phyloP scores from a whole-genome alignment of 2,888 invertebrate species.

The Hirudinaria manillensis region DNA sequence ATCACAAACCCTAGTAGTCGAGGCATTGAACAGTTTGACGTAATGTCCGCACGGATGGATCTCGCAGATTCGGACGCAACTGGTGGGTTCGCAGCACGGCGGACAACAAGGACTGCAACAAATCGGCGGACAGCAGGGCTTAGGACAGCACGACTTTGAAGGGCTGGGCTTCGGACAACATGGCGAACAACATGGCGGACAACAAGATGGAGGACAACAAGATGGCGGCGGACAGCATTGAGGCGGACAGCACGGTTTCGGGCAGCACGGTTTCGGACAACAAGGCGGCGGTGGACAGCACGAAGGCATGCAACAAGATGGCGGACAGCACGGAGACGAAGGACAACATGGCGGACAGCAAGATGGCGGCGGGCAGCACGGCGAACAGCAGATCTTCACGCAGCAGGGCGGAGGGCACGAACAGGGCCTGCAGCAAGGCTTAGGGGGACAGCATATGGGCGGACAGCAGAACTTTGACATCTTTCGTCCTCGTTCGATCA shows the following conservation, averaged over 20 bases:
- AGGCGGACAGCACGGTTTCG: conserved; percentile 21
- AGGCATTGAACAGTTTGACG: conserved; percentile 31
- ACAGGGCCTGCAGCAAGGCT: conserved; percentile 12
- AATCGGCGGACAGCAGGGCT: conserved; percentile 7
- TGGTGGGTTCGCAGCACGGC: conserved; percentile 26
- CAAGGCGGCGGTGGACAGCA: conserved; percentile 10
- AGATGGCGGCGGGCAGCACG: conserved; percentile 19
- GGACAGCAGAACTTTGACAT: conserved; percentile 15
- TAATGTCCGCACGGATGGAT: conserved; percentile 31
- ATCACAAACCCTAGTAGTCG: conserved; percentile 25
- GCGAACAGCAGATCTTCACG: conserved; percentile 15
- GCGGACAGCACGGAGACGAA: conserved; percentile 20
- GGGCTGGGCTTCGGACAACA: conserved; percentile 12
- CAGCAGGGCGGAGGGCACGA: conserved; percentile 26
- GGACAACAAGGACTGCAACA: conserved; percentile 18
- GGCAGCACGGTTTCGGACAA: conserved; percentile 26
- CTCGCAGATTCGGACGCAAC: conserved; percentile 30
- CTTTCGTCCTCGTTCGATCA: background rate
- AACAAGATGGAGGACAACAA: conserved; percentile 20
- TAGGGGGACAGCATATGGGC: conserved; percentile 2
- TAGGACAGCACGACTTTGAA: background rate
- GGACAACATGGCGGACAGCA: conserved; percentile 19
- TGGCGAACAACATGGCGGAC: conserved; percentile 4
- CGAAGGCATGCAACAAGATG: conserved; percentile 13
- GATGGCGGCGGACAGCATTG: background rate